Percentiles rank a stretch among this genome's conserved stretches.
Evolutionary conservation across 1,140 invertebrate genomes (phyloP).

Genomic region (Delia radicum): DNA sequence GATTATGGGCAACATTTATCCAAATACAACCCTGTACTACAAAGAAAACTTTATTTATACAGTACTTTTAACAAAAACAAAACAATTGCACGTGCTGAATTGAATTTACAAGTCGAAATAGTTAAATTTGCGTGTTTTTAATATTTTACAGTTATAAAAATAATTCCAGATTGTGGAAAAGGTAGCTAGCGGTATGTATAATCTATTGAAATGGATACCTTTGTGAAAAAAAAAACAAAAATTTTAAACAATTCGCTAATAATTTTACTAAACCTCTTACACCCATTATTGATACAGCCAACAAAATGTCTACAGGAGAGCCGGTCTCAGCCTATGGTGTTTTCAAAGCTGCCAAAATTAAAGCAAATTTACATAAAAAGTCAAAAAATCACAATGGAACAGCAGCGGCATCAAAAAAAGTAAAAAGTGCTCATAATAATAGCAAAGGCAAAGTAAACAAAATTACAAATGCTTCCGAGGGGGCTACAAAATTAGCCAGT

Average conservation of each 20-base stretch:
- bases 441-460: not conserved
- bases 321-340: not conserved
- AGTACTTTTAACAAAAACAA: not conserved
- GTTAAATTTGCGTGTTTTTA: not conserved
- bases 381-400: not conserved
- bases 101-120: not conserved
- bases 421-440: not conserved
- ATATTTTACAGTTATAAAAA: not conserved
- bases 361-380: not conserved
- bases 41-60: not conserved
- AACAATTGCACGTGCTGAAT: not conserved
- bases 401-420: not conserved
- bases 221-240: not conserved
- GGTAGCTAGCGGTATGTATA: not conserved
- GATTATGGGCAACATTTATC: no score
- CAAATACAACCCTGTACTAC: not conserved
- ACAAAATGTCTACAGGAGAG: constrained; percentile 1
- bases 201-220: not conserved
- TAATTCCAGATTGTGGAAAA: not conserved
- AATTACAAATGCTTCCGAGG: not conserved
- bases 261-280: not conserved
- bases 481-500: not conserved
- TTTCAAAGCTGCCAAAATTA: not conserved
- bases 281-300: not conserved
- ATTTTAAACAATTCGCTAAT: not conserved